Evolutionary conservation across 2,888 invertebrate genomes (phyloP), one percentile per base, ranked within the genome.

Genomic region (Isoperla grammatica): DNA sequence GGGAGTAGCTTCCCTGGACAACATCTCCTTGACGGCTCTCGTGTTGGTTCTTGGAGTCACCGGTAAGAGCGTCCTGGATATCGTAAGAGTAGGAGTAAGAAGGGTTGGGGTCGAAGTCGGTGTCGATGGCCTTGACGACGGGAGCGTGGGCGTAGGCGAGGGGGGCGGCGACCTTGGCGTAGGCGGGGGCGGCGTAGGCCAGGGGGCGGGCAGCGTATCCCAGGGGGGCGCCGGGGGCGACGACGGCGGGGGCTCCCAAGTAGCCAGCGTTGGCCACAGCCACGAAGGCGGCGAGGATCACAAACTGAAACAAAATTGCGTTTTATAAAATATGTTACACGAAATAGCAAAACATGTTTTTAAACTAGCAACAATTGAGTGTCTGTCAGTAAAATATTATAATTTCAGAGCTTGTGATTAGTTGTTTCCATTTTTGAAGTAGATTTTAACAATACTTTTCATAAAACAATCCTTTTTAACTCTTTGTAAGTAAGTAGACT

Each of bases 1-100:
- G 57, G 37, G 48, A 48, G 57, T 57, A 57, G 29, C 45, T 43
- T 15, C 57, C 57, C 48, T 57, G 46, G 46, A 57, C 57, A 39
- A 57, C 57, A 48, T 57, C 57, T 35, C 57, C 57, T 15, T 48
- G 46, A 37, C 57, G 57, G 35, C 29, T 35, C 57, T 57, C 57
- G 29, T 57, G 57, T 20, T 57, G 57, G 46, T 45, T 48, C 57
- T 57, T 57, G 37, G 12, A 9, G 39, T 57, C 57, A 13, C 57
- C 57, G 48, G 57, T 57, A 17, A 57, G 48, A 12, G 57, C 57
- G 48, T 57, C 57, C 15, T 39, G 40, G 48, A 57, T 48, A 48
- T 39, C 37, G 39, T 57, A 57, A 12, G 46, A n/a, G 57, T 46
- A 57, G 19, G 17, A 20, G 57, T 57, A 57, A 13, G 35, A 39